Conservation (phyloP, 2,797 vertebrate genomes). For the Diplodus sargus region DNA sequence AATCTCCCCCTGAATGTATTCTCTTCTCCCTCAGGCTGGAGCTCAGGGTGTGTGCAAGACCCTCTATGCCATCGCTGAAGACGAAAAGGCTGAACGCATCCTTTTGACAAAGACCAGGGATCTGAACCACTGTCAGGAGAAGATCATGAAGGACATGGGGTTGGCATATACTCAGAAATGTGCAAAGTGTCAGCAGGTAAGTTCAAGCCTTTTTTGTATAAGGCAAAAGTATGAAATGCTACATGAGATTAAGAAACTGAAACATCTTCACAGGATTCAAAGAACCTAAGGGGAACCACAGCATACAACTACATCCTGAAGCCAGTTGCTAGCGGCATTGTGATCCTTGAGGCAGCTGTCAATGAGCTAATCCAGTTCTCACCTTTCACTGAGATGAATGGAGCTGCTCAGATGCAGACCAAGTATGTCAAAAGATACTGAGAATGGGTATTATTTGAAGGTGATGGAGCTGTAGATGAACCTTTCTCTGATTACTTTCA, state of each 20-base stretch:
- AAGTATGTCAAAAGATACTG: conserved; percentile 76
- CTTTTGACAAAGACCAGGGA: conserved; percentile 85
- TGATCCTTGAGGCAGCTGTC: conserved; percentile 82
- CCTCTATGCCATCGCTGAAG: conserved; percentile 83
- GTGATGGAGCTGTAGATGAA: conserved; percentile 4
- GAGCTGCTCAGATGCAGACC: conserved; percentile 84
- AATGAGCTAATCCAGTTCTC: conserved; percentile 87
- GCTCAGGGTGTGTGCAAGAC: conserved; percentile 86
- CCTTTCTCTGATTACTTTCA: conserved; percentile 16
- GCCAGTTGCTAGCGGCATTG: conserved; percentile 64
- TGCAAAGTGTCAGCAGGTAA: conserved; percentile 85
- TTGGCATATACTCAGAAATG: conserved; percentile 80
- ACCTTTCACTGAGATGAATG: conserved; percentile 83
- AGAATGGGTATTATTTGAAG: background rate
- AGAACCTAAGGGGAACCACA: conserved; percentile 82
- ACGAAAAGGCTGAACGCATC: conserved; percentile 72
- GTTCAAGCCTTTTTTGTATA: conserved; percentile 15
- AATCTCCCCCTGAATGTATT: conserved; percentile 23
- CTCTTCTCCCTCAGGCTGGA: conserved; percentile 74
- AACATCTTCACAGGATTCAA: conserved; percentile 79
- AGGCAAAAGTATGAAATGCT: background rate
- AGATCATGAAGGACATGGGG: conserved; percentile 79
- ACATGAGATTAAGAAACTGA: conserved; percentile 1
- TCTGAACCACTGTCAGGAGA: conserved; percentile 84
- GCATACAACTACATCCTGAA: conserved; percentile 87